Percentiles rank a stretch among this genome's conserved stretches.
Evolutionary conservation across 2,113 vertebrate species (phyloP).

Genomic region (Pangasianodon gigas): DNA sequence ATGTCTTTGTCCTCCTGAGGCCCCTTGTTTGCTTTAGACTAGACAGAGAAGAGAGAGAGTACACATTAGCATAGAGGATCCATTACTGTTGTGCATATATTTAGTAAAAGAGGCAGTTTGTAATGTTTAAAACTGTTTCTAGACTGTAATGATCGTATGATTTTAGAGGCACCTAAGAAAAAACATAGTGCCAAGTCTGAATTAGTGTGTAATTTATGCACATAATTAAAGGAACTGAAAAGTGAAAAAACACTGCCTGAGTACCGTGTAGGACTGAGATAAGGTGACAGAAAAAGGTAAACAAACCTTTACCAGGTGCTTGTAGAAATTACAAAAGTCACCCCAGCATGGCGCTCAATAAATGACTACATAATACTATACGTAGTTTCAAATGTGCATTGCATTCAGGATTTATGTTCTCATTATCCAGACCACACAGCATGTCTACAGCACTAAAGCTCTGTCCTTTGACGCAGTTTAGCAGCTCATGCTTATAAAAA

Average conservation of each 20-base stretch:
- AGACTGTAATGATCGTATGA: neutral
- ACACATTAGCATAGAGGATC: neutral
- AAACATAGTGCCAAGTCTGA: neutral
- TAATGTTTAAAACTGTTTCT: neutral
- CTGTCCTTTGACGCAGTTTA: neutral
- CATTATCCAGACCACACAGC: neutral
- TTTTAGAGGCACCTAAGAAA: neutral
- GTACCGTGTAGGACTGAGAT: neutral
- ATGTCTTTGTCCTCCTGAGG: conserved; percentile 53
- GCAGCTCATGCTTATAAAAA: neutral
- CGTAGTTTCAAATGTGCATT: neutral
- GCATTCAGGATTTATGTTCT: neutral
- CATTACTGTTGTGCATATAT: neutral
- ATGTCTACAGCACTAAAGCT: neutral
- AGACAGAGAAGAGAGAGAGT: neutral
- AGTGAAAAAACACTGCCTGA: neutral
- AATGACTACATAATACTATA: neutral
- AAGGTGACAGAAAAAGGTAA: neutral
- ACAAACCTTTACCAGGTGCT: neutral
- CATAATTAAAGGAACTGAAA: neutral
- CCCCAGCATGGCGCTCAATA: neutral
- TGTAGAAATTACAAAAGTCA: neutral
- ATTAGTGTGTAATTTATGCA: neutral
- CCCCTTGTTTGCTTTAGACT: conserved; percentile 40
- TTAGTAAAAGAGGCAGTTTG: neutral